Percentiles rank a stretch among this genome's conserved stretches.
phyloP scores from a whole-genome alignment of 2,888 invertebrate genomes.

The Lissonota sp. region DNA sequence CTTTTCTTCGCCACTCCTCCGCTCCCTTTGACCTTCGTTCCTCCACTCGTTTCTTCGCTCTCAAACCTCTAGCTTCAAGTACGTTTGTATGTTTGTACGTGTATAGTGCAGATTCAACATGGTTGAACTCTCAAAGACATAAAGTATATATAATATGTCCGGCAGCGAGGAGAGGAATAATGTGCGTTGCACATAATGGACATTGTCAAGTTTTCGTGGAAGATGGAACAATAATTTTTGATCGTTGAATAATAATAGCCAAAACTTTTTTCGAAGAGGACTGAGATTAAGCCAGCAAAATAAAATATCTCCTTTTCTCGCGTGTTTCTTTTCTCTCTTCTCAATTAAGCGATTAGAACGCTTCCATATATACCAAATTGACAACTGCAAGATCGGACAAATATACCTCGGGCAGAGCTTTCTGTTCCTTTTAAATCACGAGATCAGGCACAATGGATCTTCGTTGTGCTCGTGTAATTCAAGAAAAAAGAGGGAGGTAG shows the following conservation, averaged over 20 bases:
- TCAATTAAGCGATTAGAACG: constrained; percentile 65
- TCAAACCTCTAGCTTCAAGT: constrained; percentile 31
- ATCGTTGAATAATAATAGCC: too few relatives aligned
- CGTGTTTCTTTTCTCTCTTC: constrained; percentile 17
- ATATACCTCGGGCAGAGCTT: not conserved
- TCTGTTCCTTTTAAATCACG: not conserved
- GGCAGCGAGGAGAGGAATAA: not conserved
- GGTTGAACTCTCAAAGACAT: constrained; percentile 5
- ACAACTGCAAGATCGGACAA: not conserved
- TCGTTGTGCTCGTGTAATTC: constrained; percentile 23
- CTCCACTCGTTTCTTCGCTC: constrained; percentile 33
- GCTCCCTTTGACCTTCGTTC: constrained; percentile 10
- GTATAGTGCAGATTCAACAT: not conserved
- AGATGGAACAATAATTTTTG: too few relatives aligned
- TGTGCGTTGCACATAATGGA: too few relatives aligned
- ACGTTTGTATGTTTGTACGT: not conserved
- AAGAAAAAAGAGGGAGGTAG: not conserved
- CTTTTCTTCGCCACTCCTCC: constrained; percentile 14
- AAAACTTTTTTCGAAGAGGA: too few relatives aligned
- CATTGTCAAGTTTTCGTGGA: too few relatives aligned
- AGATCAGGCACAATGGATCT: not conserved
- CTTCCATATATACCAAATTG: not conserved
- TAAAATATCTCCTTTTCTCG: constrained; percentile 14
- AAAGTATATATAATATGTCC: not conserved
- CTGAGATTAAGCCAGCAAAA: too few relatives aligned